phyloP scores from a whole-genome alignment of 2,888 invertebrate species.

The Alsophila aescularia region DNA sequence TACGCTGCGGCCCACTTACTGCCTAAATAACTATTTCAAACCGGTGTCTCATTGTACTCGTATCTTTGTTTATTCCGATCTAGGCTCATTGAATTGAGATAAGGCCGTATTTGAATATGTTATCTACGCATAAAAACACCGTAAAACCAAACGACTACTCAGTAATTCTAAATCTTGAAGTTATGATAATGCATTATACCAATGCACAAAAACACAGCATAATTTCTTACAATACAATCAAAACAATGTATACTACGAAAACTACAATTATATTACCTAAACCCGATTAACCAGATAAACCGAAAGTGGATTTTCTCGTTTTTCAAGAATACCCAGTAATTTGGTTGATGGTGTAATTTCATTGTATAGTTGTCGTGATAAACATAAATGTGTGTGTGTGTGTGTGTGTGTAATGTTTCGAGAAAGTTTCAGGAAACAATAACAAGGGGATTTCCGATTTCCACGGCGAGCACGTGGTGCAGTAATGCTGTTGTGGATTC shows the following conservation, averaged over 20 bases:
- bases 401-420: slow-evolving; percentile 32
- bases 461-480: slow-evolving; percentile 51
- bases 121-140: slow-evolving; percentile 28
- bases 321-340: slow-evolving; percentile 64
- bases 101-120: slow-evolving; percentile 62
- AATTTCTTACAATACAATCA: slow-evolving; percentile 32
- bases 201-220: slow-evolving; percentile 10
- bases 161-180: slow-evolving; percentile 11
- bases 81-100: slow-evolving; percentile 76
- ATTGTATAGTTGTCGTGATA: slow-evolving; percentile 50
- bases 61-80: slow-evolving; percentile 79
- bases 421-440: slow-evolving; percentile 71
- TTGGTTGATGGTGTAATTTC: slow-evolving; percentile 60
- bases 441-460: slow-evolving; percentile 79
- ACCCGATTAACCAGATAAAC: slow-evolving; percentile 68
- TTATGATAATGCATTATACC: background rate
- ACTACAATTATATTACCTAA: slow-evolving; percentile 50
- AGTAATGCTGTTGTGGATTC: slow-evolving; percentile 46
- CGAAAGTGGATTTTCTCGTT: slow-evolving; percentile 71
- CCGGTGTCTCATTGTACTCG: slow-evolving; percentile 80
- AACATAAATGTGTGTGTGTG: too few species aligned
- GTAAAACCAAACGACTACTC: slow-evolving; percentile 25
- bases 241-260: slow-evolving; percentile 56
- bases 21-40: slow-evolving; percentile 80
- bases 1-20: slow-evolving; percentile 60